Evolutionary conservation across 2,888 invertebrate species (phyloP), one percentile per base, ranked within the genome.

Genomic region (Cerastis rubricosa): DNA sequence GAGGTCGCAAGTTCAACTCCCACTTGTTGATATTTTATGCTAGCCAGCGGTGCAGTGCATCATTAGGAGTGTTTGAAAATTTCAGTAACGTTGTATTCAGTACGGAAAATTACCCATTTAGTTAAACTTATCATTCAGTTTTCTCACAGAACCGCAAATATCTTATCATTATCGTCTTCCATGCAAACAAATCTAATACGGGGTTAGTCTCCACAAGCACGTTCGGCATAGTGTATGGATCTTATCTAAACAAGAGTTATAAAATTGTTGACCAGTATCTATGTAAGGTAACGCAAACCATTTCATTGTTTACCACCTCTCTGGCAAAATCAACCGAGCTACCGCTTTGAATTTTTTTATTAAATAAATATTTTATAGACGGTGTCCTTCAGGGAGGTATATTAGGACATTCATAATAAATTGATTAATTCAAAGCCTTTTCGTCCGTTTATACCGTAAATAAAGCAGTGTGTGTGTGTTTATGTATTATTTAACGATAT

Each of bases 381-480:
- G 1, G 57, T 47, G 1, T 76, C 25, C 40, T 22, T 64, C 77
- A 49, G 22, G 45, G 63, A 19, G 35, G 66, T 12, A 40, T 64
- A 64, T 57, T 65, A 76, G 43, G 14, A 43, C 14, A 35, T 43
- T 49, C 35, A 45, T 5, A 54, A 65, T 25, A 66, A 51, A 49
- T 57, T 51, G 47, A 75, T 75, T 54, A 40, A 51, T 78, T 76
- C n/a, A 47, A 64, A 54, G 19, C 43, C 8, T 72, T 80, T 79
- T 68, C 19, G 61, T 29, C 19, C 6, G 25, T 73, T 59, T 51
- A 63, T 59, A 19, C 47, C 54, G n/a, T 43, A 40, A 47, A 45
- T 49, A 12, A 8, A 25, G 19, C 35, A 35, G 35, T 35, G 35
- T 2, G 35, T 2, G 35, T 51, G 29, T 76, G 76, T 47, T 78